Evolutionary conservation across 2,113 vertebrate species (phyloP).

Genomic region (Monarcha castaneiventris): DNA sequence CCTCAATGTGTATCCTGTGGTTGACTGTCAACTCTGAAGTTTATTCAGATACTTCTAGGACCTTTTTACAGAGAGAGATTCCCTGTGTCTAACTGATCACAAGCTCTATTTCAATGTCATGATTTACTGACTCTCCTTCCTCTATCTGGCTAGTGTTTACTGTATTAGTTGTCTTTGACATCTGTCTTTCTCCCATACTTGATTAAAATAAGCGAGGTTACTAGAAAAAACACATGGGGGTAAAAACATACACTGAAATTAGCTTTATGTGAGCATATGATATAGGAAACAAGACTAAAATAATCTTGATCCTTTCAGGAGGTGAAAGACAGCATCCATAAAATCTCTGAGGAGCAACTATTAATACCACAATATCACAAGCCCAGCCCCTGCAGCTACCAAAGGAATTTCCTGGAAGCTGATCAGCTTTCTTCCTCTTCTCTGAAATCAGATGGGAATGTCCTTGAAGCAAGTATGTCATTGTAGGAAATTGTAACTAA

Average conservation of each 20-base stretch:
- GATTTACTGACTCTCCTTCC: neutral
- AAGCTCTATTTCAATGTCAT: neutral
- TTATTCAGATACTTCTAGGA: neutral
- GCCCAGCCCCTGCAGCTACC: neutral
- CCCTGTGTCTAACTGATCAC: neutral
- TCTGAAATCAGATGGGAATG: neutral
- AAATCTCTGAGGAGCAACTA: neutral
- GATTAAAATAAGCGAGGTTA: neutral
- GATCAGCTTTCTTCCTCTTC: constrained; percentile 19
- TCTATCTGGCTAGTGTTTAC: neutral
- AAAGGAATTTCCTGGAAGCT: constrained; percentile 33
- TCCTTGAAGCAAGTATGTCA: neutral
- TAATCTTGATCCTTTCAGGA: neutral
- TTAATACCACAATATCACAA: neutral
- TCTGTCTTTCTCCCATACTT: neutral
- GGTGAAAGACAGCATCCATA: neutral
- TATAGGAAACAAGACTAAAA: neutral
- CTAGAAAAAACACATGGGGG: neutral
- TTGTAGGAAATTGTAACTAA: neutral
- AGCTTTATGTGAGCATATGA: neutral
- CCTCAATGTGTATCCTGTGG: neutral
- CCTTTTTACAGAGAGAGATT: neutral
- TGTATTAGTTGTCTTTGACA: neutral
- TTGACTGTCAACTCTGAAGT: neutral
- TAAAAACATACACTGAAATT: neutral